phyloP scores from a whole-genome alignment of 2,797 vertebrate species.

The Oryzias dopingdopingensis region DNA sequence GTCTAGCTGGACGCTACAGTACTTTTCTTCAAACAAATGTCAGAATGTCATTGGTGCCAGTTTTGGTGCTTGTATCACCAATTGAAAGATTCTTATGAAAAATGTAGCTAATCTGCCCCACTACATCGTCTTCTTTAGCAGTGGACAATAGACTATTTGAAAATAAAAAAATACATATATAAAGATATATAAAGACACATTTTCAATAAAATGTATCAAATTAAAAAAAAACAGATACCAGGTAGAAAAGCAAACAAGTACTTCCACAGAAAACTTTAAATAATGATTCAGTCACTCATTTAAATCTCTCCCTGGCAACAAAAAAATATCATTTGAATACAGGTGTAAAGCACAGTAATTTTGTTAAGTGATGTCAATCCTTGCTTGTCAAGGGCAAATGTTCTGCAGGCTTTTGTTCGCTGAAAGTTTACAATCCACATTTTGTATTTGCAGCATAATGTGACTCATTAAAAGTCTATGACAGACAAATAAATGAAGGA shows the following conservation, averaged over 20 bases:
- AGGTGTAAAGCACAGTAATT: slow-evolving; percentile 33
- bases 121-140: not conserved
- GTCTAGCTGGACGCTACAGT: too few relatives aligned
- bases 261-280: slow-evolving; percentile 10
- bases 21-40: too few relatives aligned
- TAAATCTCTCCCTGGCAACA: slow-evolving; percentile 19
- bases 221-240: not conserved
- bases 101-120: too few relatives aligned
- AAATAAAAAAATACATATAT: too few relatives aligned
- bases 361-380: slow-evolving; percentile 33
- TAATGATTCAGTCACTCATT: slow-evolving; percentile 23
- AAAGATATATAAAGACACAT: too few relatives aligned
- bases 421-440: slow-evolving; percentile 51
- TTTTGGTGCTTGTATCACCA: too few relatives aligned
- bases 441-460: slow-evolving; percentile 37
- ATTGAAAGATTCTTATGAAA: too few relatives aligned
- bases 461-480: slow-evolving; percentile 48
- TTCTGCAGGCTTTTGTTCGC: slow-evolving; percentile 46
- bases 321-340: slow-evolving; percentile 37
- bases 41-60: too few relatives aligned
- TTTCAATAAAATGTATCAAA: too few relatives aligned
- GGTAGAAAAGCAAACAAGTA: too few relatives aligned
- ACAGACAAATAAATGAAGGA: slow-evolving; percentile 49
- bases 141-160: too few relatives aligned
- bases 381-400: slow-evolving; percentile 51